These are phyloP conservation scores for Oligia strigilis DNA, from an alignment of 2,888 invertebrate genomes.

Conservation along the genomic window DNA sequence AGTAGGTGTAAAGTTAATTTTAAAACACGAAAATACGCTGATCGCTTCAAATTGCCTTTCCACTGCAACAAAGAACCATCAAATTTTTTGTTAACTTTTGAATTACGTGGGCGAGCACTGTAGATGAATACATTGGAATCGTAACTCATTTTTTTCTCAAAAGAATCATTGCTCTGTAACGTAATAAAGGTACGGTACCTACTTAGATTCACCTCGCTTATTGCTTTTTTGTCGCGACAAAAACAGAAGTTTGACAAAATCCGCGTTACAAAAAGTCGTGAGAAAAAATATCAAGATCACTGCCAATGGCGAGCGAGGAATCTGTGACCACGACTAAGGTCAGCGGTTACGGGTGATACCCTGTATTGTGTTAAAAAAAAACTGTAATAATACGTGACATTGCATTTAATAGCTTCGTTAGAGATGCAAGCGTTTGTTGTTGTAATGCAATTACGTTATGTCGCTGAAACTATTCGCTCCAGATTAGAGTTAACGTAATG, in stretches of 20 bases:
- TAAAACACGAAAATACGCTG: constrained; percentile 67
- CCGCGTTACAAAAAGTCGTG: constrained; percentile 70
- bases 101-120: constrained; percentile 69
- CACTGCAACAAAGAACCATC: constrained; percentile 66
- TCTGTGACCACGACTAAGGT: constrained; percentile 77
- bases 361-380: constrained; percentile 58
- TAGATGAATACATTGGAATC: constrained; percentile 68
- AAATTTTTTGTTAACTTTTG: constrained; percentile 73
- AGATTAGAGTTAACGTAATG: constrained; percentile 35
- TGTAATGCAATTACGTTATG: constrained; percentile 37
- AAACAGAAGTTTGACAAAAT: constrained; percentile 77
- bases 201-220: constrained; percentile 71
- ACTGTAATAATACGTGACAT: constrained; percentile 61
- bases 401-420: constrained; percentile 47
- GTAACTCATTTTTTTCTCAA: constrained; percentile 73
- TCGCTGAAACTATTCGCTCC: constrained; percentile 14
- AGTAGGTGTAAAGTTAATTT: constrained; percentile 67
- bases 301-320: constrained; percentile 81
- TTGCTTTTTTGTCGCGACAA: constrained; percentile 74
- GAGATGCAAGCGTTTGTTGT: constrained; percentile 42
- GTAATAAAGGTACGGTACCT: constrained; percentile 72
- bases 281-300: constrained; percentile 87
- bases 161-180: constrained; percentile 74
- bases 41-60: constrained; percentile 71
- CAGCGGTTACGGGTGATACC: constrained; percentile 51